Conservation (phyloP, 2,797 vertebrate species). For the Mormyrus proboscirostris region DNA sequence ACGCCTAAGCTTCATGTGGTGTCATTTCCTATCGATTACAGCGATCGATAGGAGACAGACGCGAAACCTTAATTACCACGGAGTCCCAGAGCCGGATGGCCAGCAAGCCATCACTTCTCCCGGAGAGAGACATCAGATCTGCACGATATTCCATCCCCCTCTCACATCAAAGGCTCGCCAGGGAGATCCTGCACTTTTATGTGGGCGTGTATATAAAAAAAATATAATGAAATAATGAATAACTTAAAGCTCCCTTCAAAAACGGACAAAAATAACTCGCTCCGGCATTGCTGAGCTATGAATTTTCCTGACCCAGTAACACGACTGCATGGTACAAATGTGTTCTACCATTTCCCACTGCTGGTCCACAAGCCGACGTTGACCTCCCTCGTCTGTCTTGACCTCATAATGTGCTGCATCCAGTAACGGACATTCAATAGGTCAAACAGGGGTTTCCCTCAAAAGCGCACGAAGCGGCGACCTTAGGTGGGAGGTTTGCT, state of each 20-base stretch:
- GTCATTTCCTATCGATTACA: neutral
- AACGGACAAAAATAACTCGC: neutral
- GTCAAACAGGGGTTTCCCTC: neutral
- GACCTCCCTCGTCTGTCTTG: neutral
- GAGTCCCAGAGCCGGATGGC: neutral
- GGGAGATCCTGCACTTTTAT: constrained; percentile 55
- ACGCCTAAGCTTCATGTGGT: neutral
- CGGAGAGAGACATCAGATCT: neutral
- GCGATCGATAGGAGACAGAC: constrained; percentile 10
- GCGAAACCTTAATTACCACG: neutral
- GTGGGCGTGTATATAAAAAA: constrained; percentile 61
- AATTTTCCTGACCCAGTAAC: constrained; percentile 10
- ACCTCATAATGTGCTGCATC: neutral
- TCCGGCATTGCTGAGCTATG: neutral
- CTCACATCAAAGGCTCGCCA: constrained; percentile 30
- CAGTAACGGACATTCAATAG: neutral
- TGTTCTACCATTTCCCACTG: neutral
- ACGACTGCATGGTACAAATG: neutral
- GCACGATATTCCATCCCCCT: neutral
- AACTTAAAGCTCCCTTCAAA: constrained; percentile 1
- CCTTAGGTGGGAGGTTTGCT: neutral
- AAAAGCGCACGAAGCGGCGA: neutral
- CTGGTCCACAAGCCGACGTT: neutral
- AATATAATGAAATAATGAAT: constrained; percentile 32
- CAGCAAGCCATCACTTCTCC: neutral